Evolutionary conservation across 2,888 invertebrate genomes (phyloP).

Genomic region (Stenoptilia bipunctidactyla): DNA sequence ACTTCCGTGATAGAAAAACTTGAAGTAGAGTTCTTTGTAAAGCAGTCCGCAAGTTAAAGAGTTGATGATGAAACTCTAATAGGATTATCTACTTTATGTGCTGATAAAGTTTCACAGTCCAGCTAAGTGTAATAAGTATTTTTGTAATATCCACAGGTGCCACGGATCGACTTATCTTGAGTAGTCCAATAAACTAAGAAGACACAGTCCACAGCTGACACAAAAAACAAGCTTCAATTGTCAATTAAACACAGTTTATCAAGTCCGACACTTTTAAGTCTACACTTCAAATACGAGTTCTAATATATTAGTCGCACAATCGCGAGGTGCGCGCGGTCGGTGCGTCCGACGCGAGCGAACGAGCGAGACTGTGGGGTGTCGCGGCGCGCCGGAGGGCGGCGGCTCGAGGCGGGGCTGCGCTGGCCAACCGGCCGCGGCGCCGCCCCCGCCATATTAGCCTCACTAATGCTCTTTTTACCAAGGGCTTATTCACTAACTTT

Average conservation of each 20-base stretch:
- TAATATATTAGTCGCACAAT: conserved; percentile 4
- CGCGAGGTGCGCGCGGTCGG: conserved; percentile 4
- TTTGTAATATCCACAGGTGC: too few species aligned
- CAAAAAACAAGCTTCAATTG: background rate
- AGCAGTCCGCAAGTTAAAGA: too few species aligned
- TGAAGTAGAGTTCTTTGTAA: too few species aligned
- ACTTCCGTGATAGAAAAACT: too few species aligned
- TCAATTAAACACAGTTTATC: background rate
- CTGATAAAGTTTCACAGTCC: too few species aligned
- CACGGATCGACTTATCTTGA: too few species aligned
- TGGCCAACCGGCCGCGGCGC: conserved; percentile 24
- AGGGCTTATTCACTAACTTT: too few species aligned
- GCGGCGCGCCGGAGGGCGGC: conserved; percentile 6
- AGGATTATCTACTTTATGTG: too few species aligned
- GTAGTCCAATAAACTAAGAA: background rate
- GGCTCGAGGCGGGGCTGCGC: conserved; percentile 18
- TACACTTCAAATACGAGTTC: too few species aligned
- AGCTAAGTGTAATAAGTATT: too few species aligned
- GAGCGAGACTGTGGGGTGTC: conserved; percentile 3
- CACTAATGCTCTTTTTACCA: conserved; percentile 65
- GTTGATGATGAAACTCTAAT: too few species aligned
- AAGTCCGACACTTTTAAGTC: conserved; percentile 6
- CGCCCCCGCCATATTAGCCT: conserved; percentile 50
- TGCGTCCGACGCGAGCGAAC: background rate
- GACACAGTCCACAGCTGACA: background rate